Evolutionary conservation across 1,140 invertebrate species (phyloP), one percentile per base, ranked within the genome.

Genomic region (Penaeus indicus): DNA sequence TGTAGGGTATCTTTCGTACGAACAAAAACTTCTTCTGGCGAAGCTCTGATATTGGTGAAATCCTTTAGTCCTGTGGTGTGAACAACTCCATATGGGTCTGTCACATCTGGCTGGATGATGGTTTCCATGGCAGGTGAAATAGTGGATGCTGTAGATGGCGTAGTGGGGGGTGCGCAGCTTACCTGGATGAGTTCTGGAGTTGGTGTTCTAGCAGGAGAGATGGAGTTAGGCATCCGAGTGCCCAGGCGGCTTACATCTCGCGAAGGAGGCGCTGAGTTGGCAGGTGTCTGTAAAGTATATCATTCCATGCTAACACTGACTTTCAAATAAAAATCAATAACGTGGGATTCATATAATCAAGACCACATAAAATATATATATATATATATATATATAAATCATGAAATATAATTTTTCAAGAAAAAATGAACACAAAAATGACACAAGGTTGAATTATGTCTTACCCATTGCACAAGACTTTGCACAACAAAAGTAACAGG

Each of bases 401-500:
- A 75, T 27, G 25, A 32, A 75, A 22, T 13, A 75, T 38, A 75
- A 75, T 4, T 38, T 32, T 0, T 16, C 3, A 19, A 19, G 21
- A 38, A 75, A 27, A 27, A 16, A 21, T 11, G 27, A 63, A 27
- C 18, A 47, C 5, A n/a, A 62, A 85, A 11, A 75, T 32, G 18
- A 16, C 16, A 72, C 16, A 54, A 54, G 54, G 10, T 54, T 54
- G 16, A 10, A 54, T 54, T 13, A 54, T 54, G 54, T 13, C 89
- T 77, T 78, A 91, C 96, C 95, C 96, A 95, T 90, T 96, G 95
- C 90, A 97, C 95, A 75, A 99, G 94, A 91, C 97, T 98, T 93
- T 99, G 98, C 42, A 99, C 97, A 61, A 98, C 94, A 92, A 99
- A 97, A 25, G 95, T 95, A 80, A 99, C 97, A 80, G 97, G 97